A percentile compares a stretch with the other conserved stretches of the same genome.
Evolutionary conservation across 2,888 invertebrate species (phyloP).

Genomic region (Sphaerophoria taeniata): DNA sequence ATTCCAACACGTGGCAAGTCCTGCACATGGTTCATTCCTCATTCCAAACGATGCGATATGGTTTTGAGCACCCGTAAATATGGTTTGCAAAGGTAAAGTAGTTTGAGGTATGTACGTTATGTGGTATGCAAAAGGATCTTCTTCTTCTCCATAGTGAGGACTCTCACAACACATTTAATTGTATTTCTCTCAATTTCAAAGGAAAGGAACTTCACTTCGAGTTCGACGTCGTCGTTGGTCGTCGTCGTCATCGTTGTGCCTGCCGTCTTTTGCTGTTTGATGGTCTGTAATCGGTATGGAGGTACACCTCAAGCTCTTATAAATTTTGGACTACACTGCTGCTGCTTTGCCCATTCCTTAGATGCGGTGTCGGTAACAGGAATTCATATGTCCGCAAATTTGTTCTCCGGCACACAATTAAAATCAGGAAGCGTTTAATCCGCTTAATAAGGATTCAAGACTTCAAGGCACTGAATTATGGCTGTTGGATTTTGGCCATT

Average conservation of each 20-base stretch:
- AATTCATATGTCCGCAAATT: slow-evolving; percentile 75
- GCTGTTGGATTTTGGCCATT: slow-evolving; percentile 73
- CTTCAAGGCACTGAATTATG: slow-evolving; percentile 73
- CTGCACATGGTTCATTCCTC: not conserved
- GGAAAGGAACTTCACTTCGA: slow-evolving; percentile 40
- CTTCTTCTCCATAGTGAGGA: not conserved
- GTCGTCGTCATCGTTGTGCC: no score
- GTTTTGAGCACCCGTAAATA: slow-evolving; percentile 36
- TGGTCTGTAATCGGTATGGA: not conserved
- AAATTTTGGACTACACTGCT: slow-evolving; percentile 21
- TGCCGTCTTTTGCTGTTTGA: not conserved
- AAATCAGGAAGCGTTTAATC: slow-evolving; percentile 82
- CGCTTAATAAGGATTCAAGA: slow-evolving; percentile 80
- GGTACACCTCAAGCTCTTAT: slow-evolving; percentile 5
- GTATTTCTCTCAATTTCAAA: slow-evolving; percentile 64
- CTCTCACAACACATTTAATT: slow-evolving; percentile 60
- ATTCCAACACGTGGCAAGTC: not conserved
- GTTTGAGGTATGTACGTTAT: not conserved
- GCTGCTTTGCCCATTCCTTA: slow-evolving; percentile 10
- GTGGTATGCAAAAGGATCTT: slow-evolving; percentile 46
- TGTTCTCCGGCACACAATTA: slow-evolving; percentile 79
- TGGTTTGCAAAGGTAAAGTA: not conserved
- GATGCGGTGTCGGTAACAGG: slow-evolving; percentile 72
- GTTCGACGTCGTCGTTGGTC: no score
- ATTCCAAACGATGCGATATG: not conserved